Evolutionary conservation across 37 sponge, comb jelly and placozoan genomes (phyloP).

Genomic region (Haliclona indistincta): DNA sequence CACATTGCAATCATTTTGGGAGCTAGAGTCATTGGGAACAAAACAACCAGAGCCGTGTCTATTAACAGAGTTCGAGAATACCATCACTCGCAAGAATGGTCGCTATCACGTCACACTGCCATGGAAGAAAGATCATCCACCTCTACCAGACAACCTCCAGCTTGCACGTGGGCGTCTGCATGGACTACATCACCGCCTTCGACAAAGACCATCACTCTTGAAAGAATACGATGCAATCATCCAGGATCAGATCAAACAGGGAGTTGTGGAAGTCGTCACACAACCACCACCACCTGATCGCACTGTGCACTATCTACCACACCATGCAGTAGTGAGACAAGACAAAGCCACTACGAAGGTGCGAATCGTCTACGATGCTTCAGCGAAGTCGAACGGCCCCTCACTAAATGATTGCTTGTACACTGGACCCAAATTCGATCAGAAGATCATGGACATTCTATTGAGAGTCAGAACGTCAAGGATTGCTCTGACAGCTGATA

Average conservation of each 20-base stretch:
- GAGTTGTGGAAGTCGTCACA: slow-evolving; percentile 17
- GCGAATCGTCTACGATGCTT: too few species aligned
- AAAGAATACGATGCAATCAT: slow-evolving; percentile 32
- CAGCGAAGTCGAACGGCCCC: too few species aligned
- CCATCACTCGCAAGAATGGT: background rate
- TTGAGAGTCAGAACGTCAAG: slow-evolving; percentile 13
- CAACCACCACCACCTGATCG: background rate
- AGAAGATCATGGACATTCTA: slow-evolving; percentile 29
- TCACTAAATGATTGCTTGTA: too few species aligned
- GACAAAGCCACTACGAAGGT: too few species aligned
- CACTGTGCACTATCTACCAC: slow-evolving; percentile 19
- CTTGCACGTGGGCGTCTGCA: too few species aligned
- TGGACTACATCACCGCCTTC: too few species aligned
- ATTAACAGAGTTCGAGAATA: too few species aligned
- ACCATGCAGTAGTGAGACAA: too few species aligned
- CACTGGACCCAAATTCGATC: slow-evolving; percentile 41
- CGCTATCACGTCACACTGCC: slow-evolving; percentile 35
- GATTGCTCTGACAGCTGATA: slow-evolving; percentile 42
- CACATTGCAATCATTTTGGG: slow-evolving; percentile 12
- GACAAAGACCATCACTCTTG: slow-evolving; percentile 1
- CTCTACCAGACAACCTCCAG: too few species aligned
- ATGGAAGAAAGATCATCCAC: slow-evolving; percentile 23
- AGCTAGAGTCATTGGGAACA: slow-evolving; percentile 34
- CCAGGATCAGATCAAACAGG: slow-evolving; percentile 26
- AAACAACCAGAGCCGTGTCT: slow-evolving; percentile 1